A percentile compares a stretch with the other conserved stretches of the same genome.
phyloP scores from a whole-genome alignment of 2,113 vertebrate genomes.

The Australoheros scitulus region DNA sequence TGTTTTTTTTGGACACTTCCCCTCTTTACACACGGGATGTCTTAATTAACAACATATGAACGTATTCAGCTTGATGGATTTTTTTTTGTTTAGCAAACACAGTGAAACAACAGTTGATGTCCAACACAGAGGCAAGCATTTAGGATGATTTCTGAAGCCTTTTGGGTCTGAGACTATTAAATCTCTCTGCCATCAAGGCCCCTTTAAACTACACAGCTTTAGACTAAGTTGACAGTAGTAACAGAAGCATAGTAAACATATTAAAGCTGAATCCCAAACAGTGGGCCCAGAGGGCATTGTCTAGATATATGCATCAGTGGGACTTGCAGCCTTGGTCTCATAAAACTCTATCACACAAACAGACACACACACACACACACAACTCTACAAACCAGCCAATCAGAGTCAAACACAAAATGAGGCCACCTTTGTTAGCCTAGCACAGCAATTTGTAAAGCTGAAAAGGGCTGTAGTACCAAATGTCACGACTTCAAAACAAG shows the following conservation, averaged over 20 bases:
- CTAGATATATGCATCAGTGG: not conserved
- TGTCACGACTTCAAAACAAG: not conserved
- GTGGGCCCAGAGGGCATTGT: not conserved
- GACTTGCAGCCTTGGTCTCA: not conserved
- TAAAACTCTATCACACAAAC: not conserved
- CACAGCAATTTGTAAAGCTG: not conserved
- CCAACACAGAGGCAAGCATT: not conserved
- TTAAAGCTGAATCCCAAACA: not conserved
- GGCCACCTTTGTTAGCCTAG: not conserved
- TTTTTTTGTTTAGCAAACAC: not conserved
- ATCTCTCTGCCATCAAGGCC: not conserved
- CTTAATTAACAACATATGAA: constrained; percentile 43
- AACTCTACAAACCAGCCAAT: not conserved
- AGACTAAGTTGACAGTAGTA: not conserved
- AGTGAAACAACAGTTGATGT: not conserved
- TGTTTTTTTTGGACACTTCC: constrained; percentile 22
- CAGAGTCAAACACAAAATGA: not conserved
- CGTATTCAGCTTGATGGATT: not conserved
- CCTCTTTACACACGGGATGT: not conserved
- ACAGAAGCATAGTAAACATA: not conserved
- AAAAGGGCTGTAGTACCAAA: not conserved
- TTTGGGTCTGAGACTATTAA: not conserved
- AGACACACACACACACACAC: not conserved
- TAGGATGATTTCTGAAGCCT: not conserved
- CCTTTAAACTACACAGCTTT: not conserved